Evolutionary conservation across 2,888 invertebrate genomes (phyloP).

Genomic region (Trachelus tabidus): DNA sequence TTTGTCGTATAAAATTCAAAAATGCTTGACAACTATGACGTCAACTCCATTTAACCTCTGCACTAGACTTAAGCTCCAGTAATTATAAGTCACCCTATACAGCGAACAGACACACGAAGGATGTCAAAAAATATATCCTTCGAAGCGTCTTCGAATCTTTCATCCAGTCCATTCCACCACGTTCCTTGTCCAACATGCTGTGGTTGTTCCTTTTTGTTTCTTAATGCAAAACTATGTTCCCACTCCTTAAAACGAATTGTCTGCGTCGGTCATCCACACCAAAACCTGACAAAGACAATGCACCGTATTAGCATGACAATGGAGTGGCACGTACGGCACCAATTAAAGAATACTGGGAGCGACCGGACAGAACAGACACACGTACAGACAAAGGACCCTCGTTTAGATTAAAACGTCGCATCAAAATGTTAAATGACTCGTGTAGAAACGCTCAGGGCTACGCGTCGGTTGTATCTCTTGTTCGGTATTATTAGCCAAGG

Average conservation of each 20-base stretch:
- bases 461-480: not conserved
- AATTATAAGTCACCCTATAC: not conserved
- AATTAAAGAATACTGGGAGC: not conserved
- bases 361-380: not conserved
- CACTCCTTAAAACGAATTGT: not conserved
- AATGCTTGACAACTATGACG: not conserved
- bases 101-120: not conserved
- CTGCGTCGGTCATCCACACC: not conserved
- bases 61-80: not conserved
- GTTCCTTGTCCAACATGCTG: not conserved
- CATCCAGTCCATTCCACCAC: not conserved
- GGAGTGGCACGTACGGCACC: not conserved
- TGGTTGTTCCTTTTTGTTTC: not conserved
- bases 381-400: not conserved
- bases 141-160: not conserved
- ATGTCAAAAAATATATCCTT: not conserved
- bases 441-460: not conserved
- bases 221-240: not conserved
- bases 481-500: not conserved
- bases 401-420: not conserved
- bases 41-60: not conserved
- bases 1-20: not conserved
- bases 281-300: constrained; percentile 2
- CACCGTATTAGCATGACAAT: constrained; percentile 1
- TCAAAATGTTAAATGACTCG: constrained; percentile 2